Evolutionary conservation across 2,888 invertebrate species (phyloP), one percentile per base, ranked within the genome.

Genomic region (Eristalinus sepulchralis): DNA sequence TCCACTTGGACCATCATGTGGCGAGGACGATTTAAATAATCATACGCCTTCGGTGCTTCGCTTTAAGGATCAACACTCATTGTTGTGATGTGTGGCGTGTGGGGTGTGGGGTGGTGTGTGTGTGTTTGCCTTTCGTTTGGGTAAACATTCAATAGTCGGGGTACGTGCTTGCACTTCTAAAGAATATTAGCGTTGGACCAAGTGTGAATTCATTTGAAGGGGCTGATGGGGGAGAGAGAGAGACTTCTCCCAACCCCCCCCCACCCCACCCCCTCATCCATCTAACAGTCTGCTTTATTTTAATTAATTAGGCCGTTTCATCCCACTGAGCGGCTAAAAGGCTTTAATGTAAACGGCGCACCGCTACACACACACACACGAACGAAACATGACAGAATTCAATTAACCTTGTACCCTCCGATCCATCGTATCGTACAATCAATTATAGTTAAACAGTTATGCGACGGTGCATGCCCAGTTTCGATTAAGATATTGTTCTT

Each of bases 381-480:
- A 17, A 17, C 17, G 47, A 47, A 47, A 47, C 47, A 47, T 47
- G 47, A 47, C 47, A 47, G 8, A 47, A 47, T 47, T 47, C 47
- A 47, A 47, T 47, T 47, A 47, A 47, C 6, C 17, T 9, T 47
- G 47, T 17, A n/a, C 47, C 47, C 47, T 47, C 47, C 47, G 17
- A 47, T 47, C 17, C 47, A 47, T 17, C 47, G 3, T 6, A 17
- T n/a, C n/a, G 6, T 17, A 47, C 47, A 47, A 73, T 73, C 72
- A 63, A 73, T 73, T 73, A 73, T 24, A 53, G 10, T 34, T 71
- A 33, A 73, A 73, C 34, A 73, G 33, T 39, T 73, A 17, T 47
- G 39, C n/a, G 39, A 53, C 53, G 63, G 17, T 63, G 63, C 63
- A 73, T n/a, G 53, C 63, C 53, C 31, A 62, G 53, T 36, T 59